phyloP scores from a whole-genome alignment of 2,113 vertebrate species.

The Smithornis capensis region DNA sequence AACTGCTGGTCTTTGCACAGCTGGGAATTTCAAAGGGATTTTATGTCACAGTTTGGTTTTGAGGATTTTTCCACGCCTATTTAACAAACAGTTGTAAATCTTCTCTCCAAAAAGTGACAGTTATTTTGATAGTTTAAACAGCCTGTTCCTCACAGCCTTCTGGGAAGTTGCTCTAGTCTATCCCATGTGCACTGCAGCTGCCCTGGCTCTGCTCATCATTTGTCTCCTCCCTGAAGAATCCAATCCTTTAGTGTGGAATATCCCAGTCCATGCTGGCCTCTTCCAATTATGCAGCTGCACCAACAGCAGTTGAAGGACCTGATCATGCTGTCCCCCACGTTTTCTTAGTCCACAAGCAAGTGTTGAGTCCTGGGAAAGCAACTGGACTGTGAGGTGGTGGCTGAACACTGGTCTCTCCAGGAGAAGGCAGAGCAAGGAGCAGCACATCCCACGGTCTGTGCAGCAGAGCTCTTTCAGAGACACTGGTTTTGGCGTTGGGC shows the following conservation, averaged over 20 bases:
- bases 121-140: neutral
- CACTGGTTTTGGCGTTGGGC: neutral
- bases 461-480: neutral
- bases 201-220: neutral
- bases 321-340: neutral
- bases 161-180: neutral
- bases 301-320: neutral
- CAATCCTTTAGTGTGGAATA: neutral
- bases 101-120: neutral
- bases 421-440: neutral
- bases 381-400: neutral
- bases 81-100: neutral
- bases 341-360: neutral
- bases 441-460: neutral
- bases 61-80: accelerated
- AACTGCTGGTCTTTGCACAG: neutral
- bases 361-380: neutral
- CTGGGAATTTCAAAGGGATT: neutral
- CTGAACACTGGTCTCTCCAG: neutral
- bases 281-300: neutral
- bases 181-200: neutral
- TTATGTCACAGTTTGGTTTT: neutral
- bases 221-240: neutral
- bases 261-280: neutral
- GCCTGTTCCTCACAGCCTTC: neutral